phyloP scores from a whole-genome alignment of 92 coral and sea anemone species.

The Isaurus tuberculatus region DNA sequence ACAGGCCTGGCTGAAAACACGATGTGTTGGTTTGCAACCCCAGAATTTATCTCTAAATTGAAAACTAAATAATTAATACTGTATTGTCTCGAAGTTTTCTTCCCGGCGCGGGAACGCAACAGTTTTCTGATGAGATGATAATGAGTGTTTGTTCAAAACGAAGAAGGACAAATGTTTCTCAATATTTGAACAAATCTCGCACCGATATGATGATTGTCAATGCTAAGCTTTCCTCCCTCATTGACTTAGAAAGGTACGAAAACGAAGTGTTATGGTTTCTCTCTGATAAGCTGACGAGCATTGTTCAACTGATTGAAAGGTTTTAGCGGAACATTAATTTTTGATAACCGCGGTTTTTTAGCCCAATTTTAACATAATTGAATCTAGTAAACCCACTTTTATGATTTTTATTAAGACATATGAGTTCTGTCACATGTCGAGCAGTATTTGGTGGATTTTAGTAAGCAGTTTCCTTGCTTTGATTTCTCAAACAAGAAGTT shows the following conservation, averaged over 20 bases:
- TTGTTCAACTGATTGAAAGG: conserved; percentile 70
- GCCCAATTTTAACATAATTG: conserved; percentile 83
- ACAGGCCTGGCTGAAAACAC: conserved; percentile 62
- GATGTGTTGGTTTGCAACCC: conserved; percentile 89
- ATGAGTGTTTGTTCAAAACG: conserved; percentile 74
- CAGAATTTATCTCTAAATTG: conserved; percentile 83
- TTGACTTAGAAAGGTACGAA: conserved; percentile 60
- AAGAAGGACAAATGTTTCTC: conserved; percentile 76
- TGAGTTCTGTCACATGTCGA: conserved; percentile 68
- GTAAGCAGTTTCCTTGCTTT: conserved; percentile 50
- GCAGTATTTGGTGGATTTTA: conserved; percentile 58
- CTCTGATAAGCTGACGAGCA: conserved; percentile 78
- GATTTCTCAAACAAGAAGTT: conserved; percentile 66
- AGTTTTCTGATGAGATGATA: conserved; percentile 70
- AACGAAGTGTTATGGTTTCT: conserved; percentile 62
- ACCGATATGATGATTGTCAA: conserved; percentile 78
- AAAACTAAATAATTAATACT: conserved; percentile 86
- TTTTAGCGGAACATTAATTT: conserved; percentile 86
- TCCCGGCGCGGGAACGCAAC: conserved; percentile 57
- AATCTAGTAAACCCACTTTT: conserved; percentile 79
- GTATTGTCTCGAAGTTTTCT: conserved; percentile 76
- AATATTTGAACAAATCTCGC: conserved; percentile 72
- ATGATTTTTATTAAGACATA: conserved; percentile 73
- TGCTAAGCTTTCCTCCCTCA: conserved; percentile 77
- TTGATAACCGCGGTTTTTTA: conserved; percentile 77